Evolutionary conservation across 2,888 invertebrate genomes (phyloP), one percentile per base, ranked within the genome.

Genomic region (Drosophila mimetica): DNA sequence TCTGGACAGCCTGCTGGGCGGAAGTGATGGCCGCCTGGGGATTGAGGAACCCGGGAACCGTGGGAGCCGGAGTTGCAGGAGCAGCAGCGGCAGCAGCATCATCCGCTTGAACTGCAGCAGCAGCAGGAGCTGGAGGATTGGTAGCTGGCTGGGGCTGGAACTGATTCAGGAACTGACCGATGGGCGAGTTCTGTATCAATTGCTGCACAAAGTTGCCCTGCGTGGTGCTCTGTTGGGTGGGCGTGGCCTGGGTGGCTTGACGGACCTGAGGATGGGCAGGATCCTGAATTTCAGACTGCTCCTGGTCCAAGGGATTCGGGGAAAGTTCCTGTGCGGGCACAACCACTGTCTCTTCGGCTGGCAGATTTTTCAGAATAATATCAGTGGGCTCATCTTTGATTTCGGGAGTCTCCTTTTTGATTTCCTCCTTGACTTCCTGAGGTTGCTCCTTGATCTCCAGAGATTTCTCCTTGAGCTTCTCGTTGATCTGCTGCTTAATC

Each of bases 171-270:
- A 91, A 84, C 36, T 89, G 89, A 1, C 90, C 90, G 28, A 90
- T 79, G 2, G 91, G 91, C 0, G 89, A 87, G 28, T 89, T 90
- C 53, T 90, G 90, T 39, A 90, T 86, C n/a, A 90, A 60, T 28
- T 90, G 90, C 66, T 90, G 90, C 16, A 90, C 83, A 63, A 90
- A 88, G 75, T 89, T 89, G 52, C 79, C 83, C 50, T 81, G 89
- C 0, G 90, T 87, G 9, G 81, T 77, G 20, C 74, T 73, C 53
- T 73, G 70, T 47, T 8, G 57, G 1, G 85, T 78, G 53, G 90
- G 89, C 4, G 90, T 89, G 41, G 90, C 84, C 34, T 85, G 89
- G 4, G 90, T 90, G 7, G 78, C 90, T 44, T 90, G 90, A n/a
- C 90, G 90, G 6, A 89, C 25, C 20, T 64, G 54, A 0, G 77